Evolutionary conservation across 2,113 vertebrate genomes (phyloP), one percentile per base, ranked within the genome.

Genomic region (Chaenogobius annularis): DNA sequence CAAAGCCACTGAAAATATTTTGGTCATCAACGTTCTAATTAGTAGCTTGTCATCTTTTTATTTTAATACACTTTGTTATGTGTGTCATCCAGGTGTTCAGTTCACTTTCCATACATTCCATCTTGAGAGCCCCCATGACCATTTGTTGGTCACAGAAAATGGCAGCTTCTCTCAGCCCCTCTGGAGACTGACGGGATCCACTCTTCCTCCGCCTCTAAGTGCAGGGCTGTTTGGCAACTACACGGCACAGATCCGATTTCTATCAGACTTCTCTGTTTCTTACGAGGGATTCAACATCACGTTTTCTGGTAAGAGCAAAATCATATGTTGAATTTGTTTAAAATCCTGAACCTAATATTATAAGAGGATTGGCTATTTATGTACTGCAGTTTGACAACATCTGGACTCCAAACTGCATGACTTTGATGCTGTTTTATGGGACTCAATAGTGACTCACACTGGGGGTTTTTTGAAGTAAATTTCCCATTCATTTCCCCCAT

Each of bases 271-370:
- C 92, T 99, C 98, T 10, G 97, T 99, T 89, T 99, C 98, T 17
- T 99, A 99, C 0, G 97, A 98, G 80, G 98, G 98, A 65, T 99
- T 99, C 91, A 99, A 99, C 93, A 96, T 99, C 90, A 99, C 97
- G 44, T 99, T 98, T 90, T 96, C 96, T 44, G 98, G 98, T 99
- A 89, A 85, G 77, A 62, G 19, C 26, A 11, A 26, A 40, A n/a
- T 26, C 13, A 70, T 35, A 43, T 40, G 17, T 15, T 11, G 3
- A n/a, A 63, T 15, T 40, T 6, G 7, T 65, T 43, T 20, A 20
- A n/a, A n/a, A 54, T 9, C 9, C 8, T 2, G 8, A 20, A 7
- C n/a, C 2, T 54, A n/a, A 10, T 40, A 40, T n/a, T 52, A 52
- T 9, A 7, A 2, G 47, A 17, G 47, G 47, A 50, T 14, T 50